A percentile compares a stretch with the other conserved stretches of the same genome.
These are phyloP conservation scores for Epinephelus lanceolatus DNA, from an alignment of 2,113 vertebrate genomes.

Conservation along the genomic window DNA sequence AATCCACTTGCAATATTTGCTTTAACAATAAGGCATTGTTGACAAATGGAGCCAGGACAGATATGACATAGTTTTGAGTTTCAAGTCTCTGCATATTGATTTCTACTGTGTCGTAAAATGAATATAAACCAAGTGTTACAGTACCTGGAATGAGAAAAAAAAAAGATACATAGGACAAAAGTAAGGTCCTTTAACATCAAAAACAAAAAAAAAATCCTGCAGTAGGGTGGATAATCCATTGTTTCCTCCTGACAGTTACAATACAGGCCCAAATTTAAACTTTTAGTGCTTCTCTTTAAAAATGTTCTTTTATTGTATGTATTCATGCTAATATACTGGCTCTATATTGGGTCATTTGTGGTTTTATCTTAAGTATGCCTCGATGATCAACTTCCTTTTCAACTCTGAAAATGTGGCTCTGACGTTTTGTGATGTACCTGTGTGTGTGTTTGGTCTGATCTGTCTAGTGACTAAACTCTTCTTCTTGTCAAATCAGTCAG, in stretches of 20 bases:
- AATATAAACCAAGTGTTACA: not conserved
- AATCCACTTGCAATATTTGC: not conserved
- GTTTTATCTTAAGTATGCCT: not conserved
- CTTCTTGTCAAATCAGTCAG: slow-evolving; percentile 59
- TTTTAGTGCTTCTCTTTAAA: not conserved
- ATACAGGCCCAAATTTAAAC: not conserved
- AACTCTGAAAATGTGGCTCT: not conserved
- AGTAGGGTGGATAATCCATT: not conserved
- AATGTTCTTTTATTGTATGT: not conserved
- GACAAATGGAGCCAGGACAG: not conserved
- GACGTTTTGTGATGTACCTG: slow-evolving; percentile 23
- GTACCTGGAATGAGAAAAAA: not conserved
- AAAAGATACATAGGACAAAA: not conserved
- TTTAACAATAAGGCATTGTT: not conserved
- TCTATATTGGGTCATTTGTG: not conserved
- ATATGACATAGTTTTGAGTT: slow-evolving; percentile 6
- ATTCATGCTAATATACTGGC: not conserved
- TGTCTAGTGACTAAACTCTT: slow-evolving; percentile 35
- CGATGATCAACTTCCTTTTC: not conserved
- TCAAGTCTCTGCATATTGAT: not conserved
- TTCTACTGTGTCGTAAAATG: not conserved
- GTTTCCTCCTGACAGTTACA: not conserved
- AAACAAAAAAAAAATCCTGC: not conserved
- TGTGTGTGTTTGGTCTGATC: slow-evolving; percentile 14
- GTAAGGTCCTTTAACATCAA: not conserved